Conservation (phyloP, 2,888 invertebrate species). For the Sarcophaga rosellei region DNA sequence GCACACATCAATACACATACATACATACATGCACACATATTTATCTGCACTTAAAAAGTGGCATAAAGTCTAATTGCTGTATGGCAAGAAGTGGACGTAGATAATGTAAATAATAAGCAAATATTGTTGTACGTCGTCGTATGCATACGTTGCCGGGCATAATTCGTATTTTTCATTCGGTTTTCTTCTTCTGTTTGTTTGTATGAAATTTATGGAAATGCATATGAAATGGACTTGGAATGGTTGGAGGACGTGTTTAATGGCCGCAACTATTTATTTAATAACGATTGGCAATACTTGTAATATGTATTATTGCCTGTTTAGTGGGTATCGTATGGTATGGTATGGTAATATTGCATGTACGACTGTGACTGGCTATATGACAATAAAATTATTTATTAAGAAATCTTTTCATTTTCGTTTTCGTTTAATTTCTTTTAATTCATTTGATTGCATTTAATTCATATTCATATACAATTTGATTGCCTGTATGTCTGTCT, state of each 20-base stretch:
- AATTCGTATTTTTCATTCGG: neutral
- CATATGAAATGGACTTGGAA: constrained; percentile 21
- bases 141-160: neutral
- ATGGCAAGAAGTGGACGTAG: constrained; percentile 8
- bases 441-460: constrained; percentile 31
- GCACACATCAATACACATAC: neutral
- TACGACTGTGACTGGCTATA: neutral
- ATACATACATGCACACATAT: neutral
- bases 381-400: constrained; percentile 37
- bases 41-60: neutral
- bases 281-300: neutral
- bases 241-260: constrained; percentile 44
- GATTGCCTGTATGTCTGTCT: neutral
- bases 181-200: neutral
- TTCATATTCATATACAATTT: constrained; percentile 34
- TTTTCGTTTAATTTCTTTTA: neutral
- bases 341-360: neutral
- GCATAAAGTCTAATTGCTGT: constrained; percentile 36
- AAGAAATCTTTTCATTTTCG: constrained; percentile 20
- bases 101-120: too few species aligned
- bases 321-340: neutral
- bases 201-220: neutral
- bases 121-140: too few species aligned
- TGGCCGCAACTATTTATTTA: neutral
- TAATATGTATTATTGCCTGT: neutral